Evolutionary conservation across 2,888 invertebrate species (phyloP).

Genomic region (Cetonia aurata): DNA sequence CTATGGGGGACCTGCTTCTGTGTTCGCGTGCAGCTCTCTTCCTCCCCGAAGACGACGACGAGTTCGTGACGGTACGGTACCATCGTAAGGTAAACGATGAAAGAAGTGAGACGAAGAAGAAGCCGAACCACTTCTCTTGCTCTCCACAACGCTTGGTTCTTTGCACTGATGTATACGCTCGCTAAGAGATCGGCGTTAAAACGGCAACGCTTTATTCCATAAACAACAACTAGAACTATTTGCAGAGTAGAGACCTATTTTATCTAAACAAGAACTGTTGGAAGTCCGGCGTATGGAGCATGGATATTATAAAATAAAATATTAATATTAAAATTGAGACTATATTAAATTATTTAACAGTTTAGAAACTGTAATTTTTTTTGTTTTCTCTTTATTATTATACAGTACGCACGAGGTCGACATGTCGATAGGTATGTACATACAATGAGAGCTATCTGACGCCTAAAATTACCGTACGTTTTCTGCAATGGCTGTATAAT

Average conservation of each 20-base stretch:
- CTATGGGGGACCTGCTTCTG: slow-evolving; percentile 32
- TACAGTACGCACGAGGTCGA: too few species aligned
- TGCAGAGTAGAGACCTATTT: not conserved
- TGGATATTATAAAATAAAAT: too few species aligned
- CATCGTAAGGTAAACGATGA: slow-evolving; percentile 1
- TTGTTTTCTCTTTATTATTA: too few species aligned
- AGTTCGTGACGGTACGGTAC: slow-evolving; percentile 44
- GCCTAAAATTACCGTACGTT: too few species aligned
- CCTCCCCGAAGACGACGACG: slow-evolving; percentile 40
- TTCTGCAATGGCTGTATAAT: too few species aligned
- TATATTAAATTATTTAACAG: too few species aligned
- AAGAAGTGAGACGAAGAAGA: slow-evolving; percentile 33
- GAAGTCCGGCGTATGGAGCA: too few species aligned
- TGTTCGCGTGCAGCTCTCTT: slow-evolving; percentile 36
- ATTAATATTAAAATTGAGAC: too few species aligned
- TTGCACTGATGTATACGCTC: slow-evolving; percentile 8
- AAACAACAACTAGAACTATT: not conserved
- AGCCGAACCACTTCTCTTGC: slow-evolving; percentile 24
- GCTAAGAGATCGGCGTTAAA: not conserved
- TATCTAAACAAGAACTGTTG: too few species aligned
- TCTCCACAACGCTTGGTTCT: slow-evolving; percentile 13
- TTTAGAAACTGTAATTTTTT: too few species aligned
- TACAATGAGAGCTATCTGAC: too few species aligned
- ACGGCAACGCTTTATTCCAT: slow-evolving; percentile 9
- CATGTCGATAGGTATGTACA: too few species aligned